phyloP scores from a whole-genome alignment of 92 coral and sea anemone species.

The Scolanthus callimorphus region DNA sequence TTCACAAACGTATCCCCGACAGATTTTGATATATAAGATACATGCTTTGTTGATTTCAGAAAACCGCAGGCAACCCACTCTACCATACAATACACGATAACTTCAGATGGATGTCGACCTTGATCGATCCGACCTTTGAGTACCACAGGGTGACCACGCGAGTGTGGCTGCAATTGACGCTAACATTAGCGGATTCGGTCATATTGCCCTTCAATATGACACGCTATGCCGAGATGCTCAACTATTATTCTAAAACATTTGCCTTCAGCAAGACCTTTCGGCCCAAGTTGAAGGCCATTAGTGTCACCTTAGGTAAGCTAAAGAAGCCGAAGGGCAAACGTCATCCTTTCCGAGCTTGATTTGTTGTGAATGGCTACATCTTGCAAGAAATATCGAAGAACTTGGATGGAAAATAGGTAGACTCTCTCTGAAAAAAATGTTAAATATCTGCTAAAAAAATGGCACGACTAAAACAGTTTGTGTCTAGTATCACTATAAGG shows the following conservation, averaged over 20 bases:
- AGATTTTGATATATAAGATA: too few species aligned
- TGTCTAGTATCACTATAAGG: too few species aligned
- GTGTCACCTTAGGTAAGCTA: constrained; percentile 12
- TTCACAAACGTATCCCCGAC: too few species aligned
- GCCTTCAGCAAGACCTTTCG: constrained; percentile 11
- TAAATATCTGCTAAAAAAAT: too few species aligned
- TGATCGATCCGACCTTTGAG: constrained; percentile 82
- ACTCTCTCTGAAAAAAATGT: too few species aligned
- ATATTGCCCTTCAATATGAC: constrained; percentile 80
- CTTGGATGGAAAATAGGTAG: too few species aligned
- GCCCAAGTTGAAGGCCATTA: constrained; percentile 13
- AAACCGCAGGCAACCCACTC: constrained; percentile 59
- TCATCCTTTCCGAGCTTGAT: too few species aligned
- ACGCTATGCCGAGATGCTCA: constrained; percentile 69
- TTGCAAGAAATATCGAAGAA: too few species aligned
- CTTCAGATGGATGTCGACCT: constrained; percentile 69
- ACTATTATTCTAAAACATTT: constrained; percentile 26
- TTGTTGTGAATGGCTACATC: too few species aligned
- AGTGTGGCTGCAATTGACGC: constrained; percentile 61
- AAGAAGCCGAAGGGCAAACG: background rate
- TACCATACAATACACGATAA: constrained; percentile 99
- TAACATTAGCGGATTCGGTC: constrained; percentile 69
- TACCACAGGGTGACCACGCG: constrained; percentile 84
- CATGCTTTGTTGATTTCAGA: too few species aligned
- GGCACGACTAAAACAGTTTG: too few species aligned